These are phyloP conservation scores for Zaprionus tsacasi DNA, from an alignment of 1,140 invertebrate genomes.

Conservation along the genomic window DNA sequence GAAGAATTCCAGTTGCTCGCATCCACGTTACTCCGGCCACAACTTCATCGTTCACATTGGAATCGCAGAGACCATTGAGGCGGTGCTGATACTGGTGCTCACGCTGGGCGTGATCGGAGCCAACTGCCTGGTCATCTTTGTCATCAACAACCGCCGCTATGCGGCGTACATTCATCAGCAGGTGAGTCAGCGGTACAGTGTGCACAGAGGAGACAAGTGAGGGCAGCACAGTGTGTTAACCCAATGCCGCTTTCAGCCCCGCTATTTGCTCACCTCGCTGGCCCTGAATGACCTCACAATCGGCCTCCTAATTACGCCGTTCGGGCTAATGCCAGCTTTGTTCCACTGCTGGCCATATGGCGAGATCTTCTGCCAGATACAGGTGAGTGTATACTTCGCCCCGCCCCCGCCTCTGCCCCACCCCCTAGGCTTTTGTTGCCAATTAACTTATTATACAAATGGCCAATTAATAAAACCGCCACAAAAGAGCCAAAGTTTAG, in stretches of 20 bases:
- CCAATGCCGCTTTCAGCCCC: constrained; percentile 87
- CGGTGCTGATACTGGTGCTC: constrained; percentile 89
- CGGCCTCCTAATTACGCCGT: constrained; percentile 92
- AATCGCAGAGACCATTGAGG: constrained; percentile 89
- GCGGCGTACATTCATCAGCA: constrained; percentile 93
- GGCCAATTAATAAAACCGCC: constrained; percentile 32
- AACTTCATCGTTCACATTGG: constrained; percentile 87
- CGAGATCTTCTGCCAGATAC: constrained; percentile 94
- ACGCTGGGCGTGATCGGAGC: constrained; percentile 91
- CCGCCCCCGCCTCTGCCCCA: background rate
- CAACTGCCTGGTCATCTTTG: constrained; percentile 92
- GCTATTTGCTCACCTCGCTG: constrained; percentile 92
- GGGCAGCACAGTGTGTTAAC: background rate
- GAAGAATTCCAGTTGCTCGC: constrained; percentile 91
- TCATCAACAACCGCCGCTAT: constrained; percentile 92
- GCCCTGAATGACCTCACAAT: constrained; percentile 93
- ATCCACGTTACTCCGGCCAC: constrained; percentile 87
- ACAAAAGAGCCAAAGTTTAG: background rate
- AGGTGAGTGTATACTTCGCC: constrained; percentile 90
- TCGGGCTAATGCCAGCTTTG: constrained; percentile 91
- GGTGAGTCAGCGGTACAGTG: constrained; percentile 85
- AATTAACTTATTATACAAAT: constrained; percentile 44
- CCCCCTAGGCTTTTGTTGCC: constrained; percentile 14
- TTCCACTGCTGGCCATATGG: constrained; percentile 95
- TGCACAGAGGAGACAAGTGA: background rate